phyloP scores from a whole-genome alignment of 92 coral and sea anemone species.

The Desmophyllum pertusum region DNA sequence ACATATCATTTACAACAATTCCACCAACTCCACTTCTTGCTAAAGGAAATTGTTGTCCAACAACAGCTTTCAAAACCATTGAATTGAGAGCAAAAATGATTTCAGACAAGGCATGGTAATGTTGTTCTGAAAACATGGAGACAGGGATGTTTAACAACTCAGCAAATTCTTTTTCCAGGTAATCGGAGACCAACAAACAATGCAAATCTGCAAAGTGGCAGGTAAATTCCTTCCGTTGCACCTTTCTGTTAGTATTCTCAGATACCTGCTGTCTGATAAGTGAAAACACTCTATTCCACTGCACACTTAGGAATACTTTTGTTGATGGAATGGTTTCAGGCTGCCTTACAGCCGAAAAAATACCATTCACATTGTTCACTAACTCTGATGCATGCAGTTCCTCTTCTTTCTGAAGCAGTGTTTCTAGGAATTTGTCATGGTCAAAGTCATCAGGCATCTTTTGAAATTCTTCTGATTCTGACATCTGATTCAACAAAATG shows the following conservation, averaged over 20 bases:
- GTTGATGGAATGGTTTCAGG: not conserved
- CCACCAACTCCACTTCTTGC: not conserved
- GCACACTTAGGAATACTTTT: not conserved
- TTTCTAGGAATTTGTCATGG: not conserved
- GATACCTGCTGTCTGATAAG: conserved; percentile 28
- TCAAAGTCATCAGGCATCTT: not conserved
- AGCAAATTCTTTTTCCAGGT: conserved; percentile 32
- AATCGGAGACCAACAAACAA: conserved; percentile 12
- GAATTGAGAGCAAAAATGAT: not conserved
- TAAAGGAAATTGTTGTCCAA: not conserved
- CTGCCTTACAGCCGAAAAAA: not conserved
- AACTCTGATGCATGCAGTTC: not conserved
- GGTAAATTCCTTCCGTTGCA: conserved; percentile 52
- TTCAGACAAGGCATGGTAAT: not conserved
- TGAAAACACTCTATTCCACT: conserved; percentile 40
- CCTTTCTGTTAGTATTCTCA: conserved; percentile 26
- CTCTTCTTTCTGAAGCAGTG: not conserved
- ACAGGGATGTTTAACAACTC: not conserved
- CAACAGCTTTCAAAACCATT: too few relatives aligned
- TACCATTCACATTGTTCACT: not conserved
- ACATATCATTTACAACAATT: not conserved
- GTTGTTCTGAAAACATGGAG: not conserved
- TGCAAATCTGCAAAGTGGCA: conserved; percentile 51
- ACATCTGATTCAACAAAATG: not conserved
- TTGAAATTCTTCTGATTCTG: not conserved